Percentiles rank a stretch among this genome's conserved stretches.
Evolutionary conservation across 2,888 invertebrate genomes (phyloP).

Genomic region (Serripes groenlandicus): DNA sequence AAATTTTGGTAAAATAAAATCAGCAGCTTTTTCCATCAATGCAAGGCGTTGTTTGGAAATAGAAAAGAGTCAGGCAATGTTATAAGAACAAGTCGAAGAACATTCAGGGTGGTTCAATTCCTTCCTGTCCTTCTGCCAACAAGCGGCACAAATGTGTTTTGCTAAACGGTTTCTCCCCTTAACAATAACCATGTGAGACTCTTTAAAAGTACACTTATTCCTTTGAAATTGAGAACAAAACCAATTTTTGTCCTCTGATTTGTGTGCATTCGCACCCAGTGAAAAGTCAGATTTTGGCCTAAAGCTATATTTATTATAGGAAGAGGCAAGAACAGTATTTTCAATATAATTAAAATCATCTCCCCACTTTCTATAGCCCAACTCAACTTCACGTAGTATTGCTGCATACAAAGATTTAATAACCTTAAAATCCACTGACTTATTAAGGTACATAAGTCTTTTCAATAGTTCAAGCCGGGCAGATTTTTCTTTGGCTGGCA

Average conservation of each 20-base stretch:
- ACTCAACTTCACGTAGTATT: neutral
- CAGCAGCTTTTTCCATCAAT: neutral
- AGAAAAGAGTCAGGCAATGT: neutral
- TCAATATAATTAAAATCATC: conserved; percentile 4
- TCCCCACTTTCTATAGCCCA: neutral
- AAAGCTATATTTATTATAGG: neutral
- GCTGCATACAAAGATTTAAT: conserved; percentile 1
- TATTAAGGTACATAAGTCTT: neutral
- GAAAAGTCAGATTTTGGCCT: conserved; percentile 1
- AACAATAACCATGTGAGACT: neutral
- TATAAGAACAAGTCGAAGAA: neutral
- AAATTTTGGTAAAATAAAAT: neutral
- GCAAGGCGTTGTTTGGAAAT: neutral
- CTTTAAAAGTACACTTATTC: neutral
- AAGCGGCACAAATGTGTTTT: conserved; percentile 6
- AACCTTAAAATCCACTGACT: neutral
- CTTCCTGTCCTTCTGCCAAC: conserved; percentile 7
- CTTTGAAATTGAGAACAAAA: neutral
- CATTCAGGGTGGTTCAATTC: neutral
- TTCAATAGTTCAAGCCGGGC: neutral
- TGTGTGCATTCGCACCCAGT: neutral
- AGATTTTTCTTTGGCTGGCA: neutral
- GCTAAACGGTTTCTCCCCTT: neutral
- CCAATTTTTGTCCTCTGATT: neutral
- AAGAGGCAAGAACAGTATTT: conserved; percentile 2